Conservation (phyloP, 2,888 invertebrate genomes). For the Onchidella celtica region DNA sequence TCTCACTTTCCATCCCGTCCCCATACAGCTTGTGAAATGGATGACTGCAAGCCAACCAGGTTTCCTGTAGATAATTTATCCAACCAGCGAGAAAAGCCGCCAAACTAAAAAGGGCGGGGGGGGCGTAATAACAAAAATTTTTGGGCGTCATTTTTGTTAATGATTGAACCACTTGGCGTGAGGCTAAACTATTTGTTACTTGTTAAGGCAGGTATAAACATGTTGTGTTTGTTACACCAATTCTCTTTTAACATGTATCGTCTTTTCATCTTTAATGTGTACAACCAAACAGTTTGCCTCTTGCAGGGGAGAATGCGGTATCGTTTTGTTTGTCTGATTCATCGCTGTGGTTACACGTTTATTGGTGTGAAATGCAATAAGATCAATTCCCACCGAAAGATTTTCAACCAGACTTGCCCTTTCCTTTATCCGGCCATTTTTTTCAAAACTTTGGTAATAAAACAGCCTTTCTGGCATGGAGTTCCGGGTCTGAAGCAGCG, state of each 20-base stretch:
- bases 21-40: too few relatives aligned
- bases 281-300: not conserved
- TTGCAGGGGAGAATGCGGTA: not conserved
- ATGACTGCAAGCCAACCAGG: too few relatives aligned
- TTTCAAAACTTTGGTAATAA: not conserved
- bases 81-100: too few relatives aligned
- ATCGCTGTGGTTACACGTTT: too few relatives aligned
- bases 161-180: slow-evolving; percentile 32
- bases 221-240: slow-evolving; percentile 11
- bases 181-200: not conserved
- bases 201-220: not conserved
- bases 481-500: not conserved
- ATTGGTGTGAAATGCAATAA: slow-evolving; percentile 3
- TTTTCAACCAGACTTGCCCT: not conserved
- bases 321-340: not conserved
- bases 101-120: not conserved
- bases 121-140: not conserved
- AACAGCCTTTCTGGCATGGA: slow-evolving; percentile 5
- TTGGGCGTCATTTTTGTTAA: not conserved
- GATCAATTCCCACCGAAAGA: not conserved
- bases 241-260: not conserved
- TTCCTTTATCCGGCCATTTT: not conserved
- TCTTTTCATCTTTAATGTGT: slow-evolving; percentile 16
- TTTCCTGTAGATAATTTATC: too few relatives aligned
- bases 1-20: too few relatives aligned